Conservation (phyloP, 1,140 invertebrate species). For the Homalodisca vitripennis region DNA sequence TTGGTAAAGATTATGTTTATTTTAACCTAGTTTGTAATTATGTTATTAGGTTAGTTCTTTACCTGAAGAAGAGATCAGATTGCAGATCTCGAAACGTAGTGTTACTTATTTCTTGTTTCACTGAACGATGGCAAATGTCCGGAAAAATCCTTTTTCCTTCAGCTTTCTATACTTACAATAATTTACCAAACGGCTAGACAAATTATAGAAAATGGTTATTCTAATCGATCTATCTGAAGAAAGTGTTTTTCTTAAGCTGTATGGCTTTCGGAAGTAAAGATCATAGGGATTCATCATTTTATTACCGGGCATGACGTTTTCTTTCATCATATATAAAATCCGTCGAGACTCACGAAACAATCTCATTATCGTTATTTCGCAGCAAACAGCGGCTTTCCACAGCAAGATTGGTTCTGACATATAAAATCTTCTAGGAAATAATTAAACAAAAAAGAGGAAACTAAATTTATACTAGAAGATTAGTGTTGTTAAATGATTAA, state of each 20-base stretch:
- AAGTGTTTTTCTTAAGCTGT: slow-evolving; percentile 13
- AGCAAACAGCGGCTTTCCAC: slow-evolving; percentile 22
- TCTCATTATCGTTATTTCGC: slow-evolving; percentile 29
- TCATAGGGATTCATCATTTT: slow-evolving; percentile 31
- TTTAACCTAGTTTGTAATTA: too few species aligned
- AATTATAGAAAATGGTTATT: slow-evolving; percentile 25
- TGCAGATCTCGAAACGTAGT: too few species aligned
- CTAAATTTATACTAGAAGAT: slow-evolving; percentile 32
- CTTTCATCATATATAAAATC: slow-evolving; percentile 28
- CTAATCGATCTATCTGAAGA: slow-evolving; percentile 18
- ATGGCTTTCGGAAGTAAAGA: slow-evolving; percentile 27
- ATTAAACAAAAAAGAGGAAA: slow-evolving; percentile 30
- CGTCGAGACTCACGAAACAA: slow-evolving; percentile 30
- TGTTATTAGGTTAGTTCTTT: too few species aligned
- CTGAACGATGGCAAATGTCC: too few species aligned
- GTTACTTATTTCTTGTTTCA: too few species aligned
- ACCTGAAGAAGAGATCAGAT: too few species aligned
- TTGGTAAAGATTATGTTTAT: too few species aligned
- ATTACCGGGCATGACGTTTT: slow-evolving; percentile 31
- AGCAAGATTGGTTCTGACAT: slow-evolving; percentile 17
- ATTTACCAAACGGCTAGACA: slow-evolving; percentile 20
- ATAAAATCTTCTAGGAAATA: background rate
- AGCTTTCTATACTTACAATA: too few species aligned
- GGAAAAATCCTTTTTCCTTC: too few species aligned
- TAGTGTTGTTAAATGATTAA: slow-evolving; percentile 34